Evolutionary conservation across 2,888 invertebrate species (phyloP), one percentile per base, ranked within the genome.

Genomic region (Melieria picta): DNA sequence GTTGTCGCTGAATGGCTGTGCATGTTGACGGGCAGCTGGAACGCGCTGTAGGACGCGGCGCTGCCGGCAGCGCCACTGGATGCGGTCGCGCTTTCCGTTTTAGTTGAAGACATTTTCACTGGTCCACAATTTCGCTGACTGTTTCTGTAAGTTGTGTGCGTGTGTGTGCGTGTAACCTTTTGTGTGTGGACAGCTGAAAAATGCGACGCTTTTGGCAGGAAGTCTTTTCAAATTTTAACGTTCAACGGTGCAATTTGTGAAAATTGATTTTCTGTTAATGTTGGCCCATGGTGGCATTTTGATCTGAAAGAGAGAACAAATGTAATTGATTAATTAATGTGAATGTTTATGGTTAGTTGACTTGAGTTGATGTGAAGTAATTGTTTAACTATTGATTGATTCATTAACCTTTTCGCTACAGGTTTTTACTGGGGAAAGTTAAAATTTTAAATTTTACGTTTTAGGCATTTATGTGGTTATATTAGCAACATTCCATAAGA

Each of bases 241-340:
- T 68, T 71, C 61, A 50, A 58, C 74, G 74, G 79, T 79, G 80
- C 81, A 81, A 77, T 79, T 83, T 83, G 78, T 84, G 84, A 76
- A 83, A 84, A 74, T 84, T 82, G 69, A 84, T 84, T 47, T 84
- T 84, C 76, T 83, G 82, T 79, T 83, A 84, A 79, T 84, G 82
- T 74, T 79, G 79, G 79, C 80, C 81, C 83, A 84, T 84, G 75
- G 78, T 82, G 79, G 75, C 72, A 76, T 43, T 43, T 79, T 77
- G 72, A 78, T 72, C 83, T 83, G 69, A 7, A 80, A 79, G 11
- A 58, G 11, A 70, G 30, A 30, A 30, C 30, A 43, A 61, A 4
- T 5, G 10, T 7, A 4, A n/a, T 0, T 52, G 50, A 50, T 7
- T 60, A 43, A 45, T 58, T 58, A 42, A 5, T 58, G 7, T 30